phyloP scores from a whole-genome alignment of 2,113 vertebrate species.

The Taxidea taxus region DNA sequence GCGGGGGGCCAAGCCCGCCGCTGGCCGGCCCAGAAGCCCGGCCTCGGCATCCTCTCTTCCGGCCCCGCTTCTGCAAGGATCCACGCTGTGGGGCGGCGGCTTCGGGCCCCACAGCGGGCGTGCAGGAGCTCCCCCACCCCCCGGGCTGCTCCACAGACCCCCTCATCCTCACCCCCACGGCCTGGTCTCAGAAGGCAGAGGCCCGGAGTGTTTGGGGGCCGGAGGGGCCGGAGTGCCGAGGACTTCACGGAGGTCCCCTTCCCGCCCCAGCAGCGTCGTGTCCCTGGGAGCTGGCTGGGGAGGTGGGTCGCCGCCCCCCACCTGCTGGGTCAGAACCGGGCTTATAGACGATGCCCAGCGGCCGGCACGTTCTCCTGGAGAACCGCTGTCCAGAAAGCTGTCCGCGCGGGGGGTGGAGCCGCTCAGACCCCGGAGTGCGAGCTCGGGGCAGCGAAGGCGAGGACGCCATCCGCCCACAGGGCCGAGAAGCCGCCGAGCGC shows the following conservation, averaged over 20 bases:
- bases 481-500: accelerated
- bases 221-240: background rate
- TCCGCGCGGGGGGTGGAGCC: accelerated
- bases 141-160: background rate
- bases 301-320: background rate
- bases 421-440: accelerated
- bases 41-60: accelerated
- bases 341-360: accelerated
- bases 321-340: background rate
- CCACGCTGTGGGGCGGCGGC: accelerated
- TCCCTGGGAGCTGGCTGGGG: accelerated
- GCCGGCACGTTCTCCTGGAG: accelerated
- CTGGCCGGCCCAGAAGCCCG: background rate
- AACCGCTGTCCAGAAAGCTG: background rate
- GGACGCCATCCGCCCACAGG: background rate
- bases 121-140: background rate
- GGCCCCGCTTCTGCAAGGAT: background rate
- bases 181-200: background rate
- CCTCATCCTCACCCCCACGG: accelerated
- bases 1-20: background rate
- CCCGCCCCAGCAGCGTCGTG: accelerated
- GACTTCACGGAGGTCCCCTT: background rate
- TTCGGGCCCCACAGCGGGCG: background rate
- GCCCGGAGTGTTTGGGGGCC: accelerated
- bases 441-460: background rate